phyloP scores from a whole-genome alignment of 2,113 vertebrate genomes.

The Brachyhypopomus occidentalis region DNA sequence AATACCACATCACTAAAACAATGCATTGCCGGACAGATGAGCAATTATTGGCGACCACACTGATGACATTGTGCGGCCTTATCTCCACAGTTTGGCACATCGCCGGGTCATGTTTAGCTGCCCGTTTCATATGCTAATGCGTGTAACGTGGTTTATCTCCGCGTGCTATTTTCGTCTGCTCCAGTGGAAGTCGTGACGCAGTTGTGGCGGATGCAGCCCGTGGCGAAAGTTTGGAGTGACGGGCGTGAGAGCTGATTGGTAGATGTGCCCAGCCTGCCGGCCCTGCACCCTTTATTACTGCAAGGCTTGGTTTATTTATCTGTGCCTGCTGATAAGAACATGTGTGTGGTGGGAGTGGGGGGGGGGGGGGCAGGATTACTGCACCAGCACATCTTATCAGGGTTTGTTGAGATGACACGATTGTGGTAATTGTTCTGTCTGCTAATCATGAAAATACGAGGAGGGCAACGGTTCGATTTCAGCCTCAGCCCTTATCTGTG shows the following conservation, averaged over 20 bases:
- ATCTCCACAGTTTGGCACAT: background rate
- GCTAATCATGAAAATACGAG: conserved; percentile 58
- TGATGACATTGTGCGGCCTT: background rate
- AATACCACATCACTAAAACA: background rate
- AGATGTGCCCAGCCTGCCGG: conserved; percentile 1
- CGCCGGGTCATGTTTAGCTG: no score
- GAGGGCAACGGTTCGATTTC: conserved; percentile 47
- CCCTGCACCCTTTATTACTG: conserved; percentile 7
- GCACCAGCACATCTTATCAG: conserved; percentile 51
- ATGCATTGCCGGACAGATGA: no score
- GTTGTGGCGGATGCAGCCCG: background rate
- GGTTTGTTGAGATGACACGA: conserved; percentile 65
- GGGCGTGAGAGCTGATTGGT: conserved; percentile 19
- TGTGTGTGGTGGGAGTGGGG: conserved; percentile 19
- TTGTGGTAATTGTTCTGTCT: conserved; percentile 63
- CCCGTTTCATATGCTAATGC: conserved; percentile 7
- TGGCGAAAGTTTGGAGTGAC: conserved; percentile 19
- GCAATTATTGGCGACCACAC: background rate
- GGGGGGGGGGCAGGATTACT: conserved; percentile 45
- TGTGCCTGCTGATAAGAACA: conserved; percentile 16
- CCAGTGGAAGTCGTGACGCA: conserved; percentile 30
- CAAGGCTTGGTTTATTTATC: conserved; percentile 23
- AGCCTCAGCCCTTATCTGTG: conserved; percentile 53
- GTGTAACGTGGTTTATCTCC: background rate
- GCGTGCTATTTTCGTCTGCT: background rate